Base-by-base conservation (phyloP, 2,113 vertebrate genomes). In the Tachycineta bicolor region DNA sequence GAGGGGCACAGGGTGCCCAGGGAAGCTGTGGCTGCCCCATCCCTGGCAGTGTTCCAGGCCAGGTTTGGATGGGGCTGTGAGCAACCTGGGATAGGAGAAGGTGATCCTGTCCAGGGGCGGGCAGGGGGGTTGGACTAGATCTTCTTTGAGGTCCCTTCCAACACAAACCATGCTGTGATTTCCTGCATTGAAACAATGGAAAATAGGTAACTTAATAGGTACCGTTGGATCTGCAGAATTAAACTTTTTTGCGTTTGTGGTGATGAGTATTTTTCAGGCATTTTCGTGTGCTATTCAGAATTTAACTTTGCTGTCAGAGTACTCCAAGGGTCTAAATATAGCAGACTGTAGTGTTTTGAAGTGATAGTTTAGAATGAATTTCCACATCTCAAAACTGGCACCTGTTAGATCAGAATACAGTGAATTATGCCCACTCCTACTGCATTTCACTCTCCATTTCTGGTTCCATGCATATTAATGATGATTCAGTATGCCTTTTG, bases 401-500 rank as follows among this genome's bases (percentile, higher is more conserved):
- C 85, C 81, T 95, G 87, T 94, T 93, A 77, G 76, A 70, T 65
- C 14, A 88, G 79, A 94, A 94, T 89, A 82, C 31, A 60, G 77
- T 82, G 91, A 91, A 92, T 94, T 88, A 80, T 90, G 52, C 76
- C 59, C 71, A 63, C 71, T 95, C 29, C 25, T 58, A 15, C 50
- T 63, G 63, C 83, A 74, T 86, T 86, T 92, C 50, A 29, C 70
- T 83, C 7, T 78, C 39, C 17, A 9, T 92, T 91, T 94, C 76
- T 93, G 83, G 22, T 73, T 77, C 26, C n/a, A 21, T 91, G 84
- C 58, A 26, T 73, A 93, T 91, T 90, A 87, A 88, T 87, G 56
- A 83, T 95, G 93, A 88, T 93, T 91, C 84, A 95, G 37, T 62
- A 37, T 76, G 89, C 84, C 39, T 96, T 93, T 91, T 95, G 47